A percentile compares a stretch with the other conserved stretches of the same genome.
phyloP scores from a whole-genome alignment of 2,113 vertebrate species.

The Psittacara wagleri region DNA sequence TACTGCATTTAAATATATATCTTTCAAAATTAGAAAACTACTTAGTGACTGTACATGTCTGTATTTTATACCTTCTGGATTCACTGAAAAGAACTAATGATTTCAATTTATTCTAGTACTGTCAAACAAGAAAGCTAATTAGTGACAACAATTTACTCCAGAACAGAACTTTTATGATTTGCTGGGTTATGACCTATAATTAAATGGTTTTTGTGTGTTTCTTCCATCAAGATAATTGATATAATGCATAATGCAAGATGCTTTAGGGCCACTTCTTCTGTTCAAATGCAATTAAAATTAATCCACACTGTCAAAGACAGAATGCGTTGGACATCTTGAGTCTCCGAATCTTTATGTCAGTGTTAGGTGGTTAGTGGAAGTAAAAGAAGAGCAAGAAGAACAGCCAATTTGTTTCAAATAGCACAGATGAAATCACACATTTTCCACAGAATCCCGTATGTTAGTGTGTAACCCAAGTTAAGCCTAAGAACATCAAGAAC shows the following conservation, averaged over 20 bases:
- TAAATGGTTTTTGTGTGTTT: conserved; percentile 74
- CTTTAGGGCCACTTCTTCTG: conserved; percentile 54
- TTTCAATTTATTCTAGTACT: conserved; percentile 52
- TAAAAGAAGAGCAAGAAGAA: neutral
- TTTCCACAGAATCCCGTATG: neutral
- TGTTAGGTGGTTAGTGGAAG: conserved; percentile 12
- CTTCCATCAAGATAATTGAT: conserved; percentile 72
- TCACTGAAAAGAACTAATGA: conserved; percentile 59
- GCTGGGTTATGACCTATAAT: conserved; percentile 74
- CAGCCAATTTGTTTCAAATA: conserved; percentile 27
- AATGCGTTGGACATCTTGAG: conserved; percentile 52
- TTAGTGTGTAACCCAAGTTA: neutral
- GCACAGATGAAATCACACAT: neutral
- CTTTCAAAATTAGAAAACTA: neutral
- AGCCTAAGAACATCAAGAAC: neutral
- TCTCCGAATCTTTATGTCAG: conserved; percentile 55
- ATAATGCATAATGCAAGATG: conserved; percentile 49
- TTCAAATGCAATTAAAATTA: conserved; percentile 72
- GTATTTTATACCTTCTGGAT: conserved; percentile 4
- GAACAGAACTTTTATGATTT: conserved; percentile 73
- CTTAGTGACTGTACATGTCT: neutral
- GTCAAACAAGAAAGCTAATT: conserved; percentile 73
- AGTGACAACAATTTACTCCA: conserved; percentile 73
- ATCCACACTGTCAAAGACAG: conserved; percentile 42
- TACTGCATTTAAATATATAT: neutral